Evolutionary conservation across 2,113 vertebrate species (phyloP).

Genomic region (Callionymus lyra): DNA sequence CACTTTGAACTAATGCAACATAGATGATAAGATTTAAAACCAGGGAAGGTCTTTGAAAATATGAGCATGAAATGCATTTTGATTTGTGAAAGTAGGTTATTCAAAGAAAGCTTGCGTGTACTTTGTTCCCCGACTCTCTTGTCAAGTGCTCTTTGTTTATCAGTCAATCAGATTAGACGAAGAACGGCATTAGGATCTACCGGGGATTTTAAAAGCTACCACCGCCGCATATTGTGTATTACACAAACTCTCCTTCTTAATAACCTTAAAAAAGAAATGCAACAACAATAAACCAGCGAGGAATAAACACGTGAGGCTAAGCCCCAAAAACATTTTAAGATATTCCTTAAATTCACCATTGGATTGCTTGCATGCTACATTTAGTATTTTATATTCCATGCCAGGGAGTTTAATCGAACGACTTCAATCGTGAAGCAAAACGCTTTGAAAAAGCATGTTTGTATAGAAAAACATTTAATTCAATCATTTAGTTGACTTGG

Average conservation of each 20-base stretch:
- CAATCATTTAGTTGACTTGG: no score
- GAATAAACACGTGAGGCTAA: conserved; percentile 19
- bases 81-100: conserved; percentile 61
- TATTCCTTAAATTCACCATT: no score
- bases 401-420: no score
- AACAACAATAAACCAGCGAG: conserved; percentile 5
- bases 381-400: no score
- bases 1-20: conserved; percentile 65
- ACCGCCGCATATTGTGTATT: conserved; percentile 17
- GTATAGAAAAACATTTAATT: no score
- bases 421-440: no score
- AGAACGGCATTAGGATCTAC: conserved; percentile 47
- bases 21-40: conserved; percentile 64
- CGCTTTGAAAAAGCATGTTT: no score
- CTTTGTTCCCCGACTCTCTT: conserved; percentile 44
- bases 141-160: conserved; percentile 57
- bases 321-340: no score
- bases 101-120: conserved; percentile 37
- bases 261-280: no score
- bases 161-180: conserved; percentile 61
- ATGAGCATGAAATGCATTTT: conserved; percentile 57
- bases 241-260: conserved; percentile 13
- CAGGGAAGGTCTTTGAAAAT: conserved; percentile 56
- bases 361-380: no score
- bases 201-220: conserved; percentile 27